A percentile compares a stretch with the other conserved stretches of the same genome.
These are phyloP conservation scores for Deroptyus accipitrinus DNA, from an alignment of 2,113 vertebrate genomes.

Conservation along the genomic window DNA sequence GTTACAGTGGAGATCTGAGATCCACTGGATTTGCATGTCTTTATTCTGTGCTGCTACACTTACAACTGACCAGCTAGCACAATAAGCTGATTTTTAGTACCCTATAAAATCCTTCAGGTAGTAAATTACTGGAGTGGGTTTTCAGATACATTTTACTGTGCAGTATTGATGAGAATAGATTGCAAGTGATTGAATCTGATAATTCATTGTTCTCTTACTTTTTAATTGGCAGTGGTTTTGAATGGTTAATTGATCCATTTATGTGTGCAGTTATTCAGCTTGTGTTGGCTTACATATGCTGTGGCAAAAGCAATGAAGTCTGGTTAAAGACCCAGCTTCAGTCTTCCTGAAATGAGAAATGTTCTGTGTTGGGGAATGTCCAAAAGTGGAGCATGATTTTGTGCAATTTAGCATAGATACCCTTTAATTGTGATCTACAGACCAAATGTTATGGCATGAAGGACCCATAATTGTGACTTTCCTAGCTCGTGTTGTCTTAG, in stretches of 20 bases:
- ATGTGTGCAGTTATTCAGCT: not conserved
- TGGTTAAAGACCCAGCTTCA: not conserved
- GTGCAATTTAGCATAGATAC: not conserved
- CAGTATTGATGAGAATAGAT: not conserved
- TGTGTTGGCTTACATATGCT: not conserved
- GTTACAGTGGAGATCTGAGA: not conserved
- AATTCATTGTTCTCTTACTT: not conserved
- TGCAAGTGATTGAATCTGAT: not conserved
- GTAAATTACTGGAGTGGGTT: not conserved
- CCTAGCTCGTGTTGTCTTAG: not conserved
- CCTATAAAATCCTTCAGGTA: not conserved
- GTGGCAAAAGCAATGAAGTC: not conserved
- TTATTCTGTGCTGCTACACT: not conserved
- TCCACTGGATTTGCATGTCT: not conserved
- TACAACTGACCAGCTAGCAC: not conserved
- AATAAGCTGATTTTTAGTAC: not conserved
- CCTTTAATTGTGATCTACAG: not conserved
- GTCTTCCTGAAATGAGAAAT: not conserved
- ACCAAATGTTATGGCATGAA: not conserved
- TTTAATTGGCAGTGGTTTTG: not conserved
- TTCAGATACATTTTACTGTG: not conserved
- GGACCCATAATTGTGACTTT: not conserved
- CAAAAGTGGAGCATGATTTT: not conserved
- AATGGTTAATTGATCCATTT: not conserved
- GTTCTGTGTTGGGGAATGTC: not conserved